Conservation (phyloP, 2,888 invertebrate species). For the Leucania comma region DNA sequence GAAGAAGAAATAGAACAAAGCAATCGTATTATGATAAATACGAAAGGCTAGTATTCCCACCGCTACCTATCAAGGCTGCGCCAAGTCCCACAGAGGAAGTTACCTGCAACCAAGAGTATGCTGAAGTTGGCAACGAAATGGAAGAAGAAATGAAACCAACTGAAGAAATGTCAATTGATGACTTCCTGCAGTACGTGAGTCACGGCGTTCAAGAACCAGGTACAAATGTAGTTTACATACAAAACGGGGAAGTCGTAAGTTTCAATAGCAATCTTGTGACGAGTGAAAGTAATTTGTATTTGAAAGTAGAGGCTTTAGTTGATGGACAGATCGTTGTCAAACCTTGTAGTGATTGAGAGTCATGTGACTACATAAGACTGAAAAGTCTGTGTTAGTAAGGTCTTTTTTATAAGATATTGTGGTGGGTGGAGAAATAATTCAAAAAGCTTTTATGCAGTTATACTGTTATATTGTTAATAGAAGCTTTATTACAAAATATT, state of each 20-base stretch:
- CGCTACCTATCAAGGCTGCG: slow-evolving; percentile 15
- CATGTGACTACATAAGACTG: not conserved
- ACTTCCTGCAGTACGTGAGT: slow-evolving; percentile 50
- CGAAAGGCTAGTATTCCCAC: slow-evolving; percentile 6
- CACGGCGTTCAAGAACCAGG: not conserved
- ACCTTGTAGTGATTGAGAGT: slow-evolving; percentile 1
- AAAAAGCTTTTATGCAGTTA: too few relatives aligned
- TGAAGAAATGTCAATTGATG: slow-evolving; percentile 31
- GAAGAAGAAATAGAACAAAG: slow-evolving; percentile 74
- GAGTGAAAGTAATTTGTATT: slow-evolving; percentile 10
- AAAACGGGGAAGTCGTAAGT: slow-evolving; percentile 54
- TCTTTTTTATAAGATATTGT: too few relatives aligned
- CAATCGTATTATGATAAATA: slow-evolving; percentile 64
- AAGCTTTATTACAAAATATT: too few relatives aligned
- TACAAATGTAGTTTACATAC: slow-evolving; percentile 49
- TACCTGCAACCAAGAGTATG: slow-evolving; percentile 1
- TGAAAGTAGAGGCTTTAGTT: slow-evolving; percentile 39
- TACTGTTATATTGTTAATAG: too few relatives aligned
- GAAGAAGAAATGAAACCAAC: not conserved
- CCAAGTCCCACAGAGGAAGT: not conserved
- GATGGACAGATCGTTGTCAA: slow-evolving; percentile 19
- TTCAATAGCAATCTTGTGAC: not conserved
- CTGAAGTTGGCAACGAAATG: not conserved
- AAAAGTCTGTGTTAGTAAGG: too few relatives aligned
- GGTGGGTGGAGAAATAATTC: too few relatives aligned